Evolutionary conservation across 1,140 invertebrate genomes (phyloP), one percentile per base, ranked within the genome.

Genomic region (Coelopa frigida): DNA sequence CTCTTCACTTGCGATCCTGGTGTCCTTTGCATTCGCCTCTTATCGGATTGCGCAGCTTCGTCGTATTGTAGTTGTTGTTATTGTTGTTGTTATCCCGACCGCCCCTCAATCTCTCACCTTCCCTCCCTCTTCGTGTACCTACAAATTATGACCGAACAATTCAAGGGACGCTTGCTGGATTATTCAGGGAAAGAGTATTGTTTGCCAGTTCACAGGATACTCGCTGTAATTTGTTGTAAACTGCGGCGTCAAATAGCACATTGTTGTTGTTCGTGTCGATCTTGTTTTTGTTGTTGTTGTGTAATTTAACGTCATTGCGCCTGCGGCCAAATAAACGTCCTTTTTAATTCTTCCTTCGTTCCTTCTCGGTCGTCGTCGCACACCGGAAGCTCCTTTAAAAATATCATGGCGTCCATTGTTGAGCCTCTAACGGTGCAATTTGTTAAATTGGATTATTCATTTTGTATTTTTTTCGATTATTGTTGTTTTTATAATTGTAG

Each of bases 221-320:
- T 46, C 49, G 37, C 47, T 57, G 61, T 51, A 59, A 64, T 58
- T 63, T 59, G 48, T 61, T 64, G 58, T 57, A 59, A 62, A 63
- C 56, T 50, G 56, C 50, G 59, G 35, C 4, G n/a, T 1, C 10
- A 20, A 29, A 23, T 11, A 29, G n/a, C 18, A 18, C 21, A 23
- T 31, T 47, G 45, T 42, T 32, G 44, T 44, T 53, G 46, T 36
- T 54, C 43, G 48, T 48, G 35, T 46, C 15, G 27, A 17, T n/a
- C 27, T 47, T 55, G 51, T 51, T 55, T 50, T 44, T 46, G 24
- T 53, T 46, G 35, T 26, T 50, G 46, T 54, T 53, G 37, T 56
- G 51, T 54, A 59, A 61, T 61, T 61, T 61, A 59, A 61, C 55
- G 56, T 58, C 51, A 56, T 52, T 63, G 55, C 53, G 60, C 60